Base-by-base conservation (phyloP, 1,140 invertebrate species). In the Drosophila dunni region DNA sequence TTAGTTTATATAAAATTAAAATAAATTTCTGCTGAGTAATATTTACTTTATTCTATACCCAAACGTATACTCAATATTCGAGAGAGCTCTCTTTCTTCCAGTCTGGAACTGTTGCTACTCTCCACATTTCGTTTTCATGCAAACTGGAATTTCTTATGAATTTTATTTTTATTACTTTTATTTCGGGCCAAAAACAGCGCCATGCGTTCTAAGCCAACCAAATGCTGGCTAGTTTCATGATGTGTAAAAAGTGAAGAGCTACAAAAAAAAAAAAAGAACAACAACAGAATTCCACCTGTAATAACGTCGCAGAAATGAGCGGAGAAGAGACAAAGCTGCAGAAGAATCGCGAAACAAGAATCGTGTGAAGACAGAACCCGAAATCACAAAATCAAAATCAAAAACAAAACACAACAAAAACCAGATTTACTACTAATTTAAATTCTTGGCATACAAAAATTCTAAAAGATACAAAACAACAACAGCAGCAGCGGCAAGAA, bases 401-500 rank as follows among this genome's bases (percentile, higher is more conserved):
- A 29, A 29, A 29, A 29, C 24, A 40, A 60, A 24, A 34, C 29
- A 36, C 13, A 61, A 61, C 34, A 73, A 74, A 85, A 88, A 88
- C 84, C 84, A 89, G 84, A 88, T 89, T 88, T 88, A 78, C 84
- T 88, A 89, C 84, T 89, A 88, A 88, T 88, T 88, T 88, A 88
- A 88, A 88, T 88, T 88, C 84, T 80, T 89, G 84, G 84, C 84
- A 89, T 78, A 88, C 77, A 89, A 88, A 88, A 84, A 81, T 78
- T 78, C 57, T 73, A 71, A 72, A 76, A 84, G 77, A 64, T 46
- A 65, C 40, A 66, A 51, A 8, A 1, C 54, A 75, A 61, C 38
- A 51, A 38, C 44, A 71, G 15, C 54, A 51, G 45, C 70, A 85
- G 54, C 60, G 50, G 7, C 51, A 77, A 78, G 51, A 71, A 50